A percentile compares a stretch with the other conserved stretches of the same genome.
Evolutionary conservation across 2,113 vertebrate genomes (phyloP).

Genomic region (Oreochromis spilurus): DNA sequence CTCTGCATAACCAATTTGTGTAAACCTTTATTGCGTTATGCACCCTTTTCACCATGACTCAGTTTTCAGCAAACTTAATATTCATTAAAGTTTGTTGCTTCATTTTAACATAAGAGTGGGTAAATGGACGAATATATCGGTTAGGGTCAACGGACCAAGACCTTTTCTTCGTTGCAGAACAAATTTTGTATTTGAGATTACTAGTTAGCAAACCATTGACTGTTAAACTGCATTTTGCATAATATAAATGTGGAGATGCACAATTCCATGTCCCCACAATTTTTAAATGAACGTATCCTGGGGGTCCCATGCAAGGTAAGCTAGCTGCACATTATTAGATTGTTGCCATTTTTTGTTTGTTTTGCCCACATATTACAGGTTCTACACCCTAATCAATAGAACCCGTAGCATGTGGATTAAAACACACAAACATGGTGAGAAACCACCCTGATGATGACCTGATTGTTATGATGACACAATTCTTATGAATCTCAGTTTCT

Average conservation of each 20-base stretch:
- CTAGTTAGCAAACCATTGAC: neutral
- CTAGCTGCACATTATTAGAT: neutral
- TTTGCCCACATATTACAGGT: neutral
- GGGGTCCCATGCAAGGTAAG: neutral
- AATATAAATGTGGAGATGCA: neutral
- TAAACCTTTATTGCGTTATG: neutral
- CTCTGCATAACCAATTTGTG: neutral
- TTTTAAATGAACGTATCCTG: neutral
- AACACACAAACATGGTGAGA: too few species aligned
- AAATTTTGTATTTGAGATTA: neutral
- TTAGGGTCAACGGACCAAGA: neutral
- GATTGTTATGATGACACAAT: neutral
- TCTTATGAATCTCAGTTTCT: neutral
- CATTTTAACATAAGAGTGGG: rapidly evolving
- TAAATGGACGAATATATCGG: neutral
- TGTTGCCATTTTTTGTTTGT: neutral
- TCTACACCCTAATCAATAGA: neutral
- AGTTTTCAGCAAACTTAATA: neutral
- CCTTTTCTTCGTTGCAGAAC: neutral
- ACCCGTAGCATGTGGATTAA: too few species aligned
- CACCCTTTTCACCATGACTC: neutral
- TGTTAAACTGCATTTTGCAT: neutral
- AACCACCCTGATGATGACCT: neutral
- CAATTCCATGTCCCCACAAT: neutral
- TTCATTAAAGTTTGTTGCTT: neutral